These are phyloP conservation scores for Hemicentrotus pulcherrimus DNA, from an alignment of 35 echinoderm and acorn worm genomes.

Conservation along the genomic window DNA sequence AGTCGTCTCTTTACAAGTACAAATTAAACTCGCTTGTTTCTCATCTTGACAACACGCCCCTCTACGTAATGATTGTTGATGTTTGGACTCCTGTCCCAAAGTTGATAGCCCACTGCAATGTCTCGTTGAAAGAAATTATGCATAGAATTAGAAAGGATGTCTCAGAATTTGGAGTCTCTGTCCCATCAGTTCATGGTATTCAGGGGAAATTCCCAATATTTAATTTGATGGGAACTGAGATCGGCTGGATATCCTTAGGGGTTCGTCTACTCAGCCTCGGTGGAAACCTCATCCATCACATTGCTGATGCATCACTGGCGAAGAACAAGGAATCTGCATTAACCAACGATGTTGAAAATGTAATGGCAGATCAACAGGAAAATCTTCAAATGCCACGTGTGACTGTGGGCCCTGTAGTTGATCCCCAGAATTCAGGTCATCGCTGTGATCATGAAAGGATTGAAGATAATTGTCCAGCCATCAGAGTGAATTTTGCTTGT, in stretches of 20 bases:
- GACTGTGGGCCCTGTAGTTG: not conserved
- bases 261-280: conserved; percentile 71
- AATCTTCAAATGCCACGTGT: not conserved
- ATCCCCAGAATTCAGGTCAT: not conserved
- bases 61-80: conserved; percentile 82
- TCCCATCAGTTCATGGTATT: conserved; percentile 75
- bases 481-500: not conserved
- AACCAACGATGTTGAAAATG: not conserved
- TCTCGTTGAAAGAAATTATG: conserved; percentile 59
- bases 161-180: conserved; percentile 52
- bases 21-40: conserved; percentile 54
- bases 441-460: not conserved
- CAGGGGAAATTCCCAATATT: conserved; percentile 62
- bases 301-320: conserved; percentile 60
- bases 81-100: conserved; percentile 72
- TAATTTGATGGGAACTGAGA: conserved; percentile 83
- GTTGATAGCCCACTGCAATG: conserved; percentile 69
- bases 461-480: not conserved
- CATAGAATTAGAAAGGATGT: conserved; percentile 61
- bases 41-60: conserved; percentile 72
- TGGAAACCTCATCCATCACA: conserved; percentile 70
- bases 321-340: not conserved
- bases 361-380: not conserved
- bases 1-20: conserved; percentile 75
- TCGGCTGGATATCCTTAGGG: conserved; percentile 70